These are phyloP conservation scores for Sturnus vulgaris DNA, from an alignment of 2,113 vertebrate species.

Conservation along the genomic window DNA sequence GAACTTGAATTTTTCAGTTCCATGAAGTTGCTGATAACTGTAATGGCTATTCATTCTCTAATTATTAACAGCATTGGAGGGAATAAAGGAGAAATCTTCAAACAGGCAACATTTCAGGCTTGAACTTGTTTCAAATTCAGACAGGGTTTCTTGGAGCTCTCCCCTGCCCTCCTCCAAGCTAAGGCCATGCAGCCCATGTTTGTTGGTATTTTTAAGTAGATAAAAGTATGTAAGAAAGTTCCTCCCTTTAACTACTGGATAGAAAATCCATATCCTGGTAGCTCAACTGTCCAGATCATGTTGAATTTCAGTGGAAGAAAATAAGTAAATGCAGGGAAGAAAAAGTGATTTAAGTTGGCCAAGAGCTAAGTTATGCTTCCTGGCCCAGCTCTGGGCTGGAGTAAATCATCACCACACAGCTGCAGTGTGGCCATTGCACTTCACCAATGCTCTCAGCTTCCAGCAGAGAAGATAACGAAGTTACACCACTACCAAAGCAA, in stretches of 20 bases:
- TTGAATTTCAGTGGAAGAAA: constrained; percentile 1
- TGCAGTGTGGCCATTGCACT: neutral
- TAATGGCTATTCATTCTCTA: neutral
- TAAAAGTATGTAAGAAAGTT: neutral
- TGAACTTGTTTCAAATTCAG: neutral
- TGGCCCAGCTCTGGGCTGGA: neutral
- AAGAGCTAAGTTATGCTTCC: neutral
- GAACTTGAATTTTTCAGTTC: constrained; percentile 25
- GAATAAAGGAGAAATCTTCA: neutral
- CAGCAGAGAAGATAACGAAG: neutral
- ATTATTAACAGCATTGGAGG: neutral
- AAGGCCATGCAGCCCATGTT: neutral
- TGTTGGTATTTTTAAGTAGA: neutral
- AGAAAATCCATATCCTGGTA: neutral
- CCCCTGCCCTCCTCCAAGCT: neutral
- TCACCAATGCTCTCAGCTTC: neutral
- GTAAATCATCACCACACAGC: neutral
- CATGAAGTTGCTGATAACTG: neutral
- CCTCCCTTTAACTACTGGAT: neutral
- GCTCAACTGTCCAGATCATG: neutral
- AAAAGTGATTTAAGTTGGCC: constrained; percentile 17
- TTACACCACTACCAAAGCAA: neutral
- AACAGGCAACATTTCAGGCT: neutral
- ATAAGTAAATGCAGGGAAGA: neutral
- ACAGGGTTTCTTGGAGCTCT: neutral